A percentile compares a stretch with the other conserved stretches of the same genome.
phyloP scores from a whole-genome alignment of 2,113 vertebrate species.

The Columba livia region DNA sequence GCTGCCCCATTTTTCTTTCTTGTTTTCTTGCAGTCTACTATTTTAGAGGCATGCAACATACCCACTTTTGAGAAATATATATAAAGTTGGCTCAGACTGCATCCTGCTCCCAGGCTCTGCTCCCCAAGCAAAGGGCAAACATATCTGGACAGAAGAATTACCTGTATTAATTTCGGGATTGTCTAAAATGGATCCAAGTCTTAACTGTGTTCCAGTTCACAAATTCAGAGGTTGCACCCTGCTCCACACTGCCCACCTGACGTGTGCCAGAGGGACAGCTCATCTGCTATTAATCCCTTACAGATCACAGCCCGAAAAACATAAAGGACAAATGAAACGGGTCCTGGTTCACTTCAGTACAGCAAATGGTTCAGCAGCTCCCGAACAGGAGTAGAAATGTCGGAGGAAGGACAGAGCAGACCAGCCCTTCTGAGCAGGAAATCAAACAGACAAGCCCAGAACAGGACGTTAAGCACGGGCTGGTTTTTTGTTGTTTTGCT shows the following conservation, averaged over 20 bases:
- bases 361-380: neutral
- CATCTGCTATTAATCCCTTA: neutral
- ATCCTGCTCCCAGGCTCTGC: neutral
- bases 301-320: neutral
- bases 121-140: neutral
- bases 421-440: constrained; percentile 18
- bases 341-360: neutral
- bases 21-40: neutral
- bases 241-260: neutral
- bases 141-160: neutral
- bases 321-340: rapidly evolving
- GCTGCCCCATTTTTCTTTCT: neutral
- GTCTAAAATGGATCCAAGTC: neutral
- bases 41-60: neutral
- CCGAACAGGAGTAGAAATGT: neutral
- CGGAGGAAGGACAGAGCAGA: neutral
- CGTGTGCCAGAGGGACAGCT: neutral
- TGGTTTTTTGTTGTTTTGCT: neutral
- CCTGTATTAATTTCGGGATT: neutral
- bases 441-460: neutral
- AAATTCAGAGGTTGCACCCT: neutral
- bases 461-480: rapidly evolving
- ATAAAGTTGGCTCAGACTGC: neutral
- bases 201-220: neutral
- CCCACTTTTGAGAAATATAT: neutral